Evolutionary conservation across 2,888 invertebrate genomes (phyloP).

Genomic region (Melanotus villosus): DNA sequence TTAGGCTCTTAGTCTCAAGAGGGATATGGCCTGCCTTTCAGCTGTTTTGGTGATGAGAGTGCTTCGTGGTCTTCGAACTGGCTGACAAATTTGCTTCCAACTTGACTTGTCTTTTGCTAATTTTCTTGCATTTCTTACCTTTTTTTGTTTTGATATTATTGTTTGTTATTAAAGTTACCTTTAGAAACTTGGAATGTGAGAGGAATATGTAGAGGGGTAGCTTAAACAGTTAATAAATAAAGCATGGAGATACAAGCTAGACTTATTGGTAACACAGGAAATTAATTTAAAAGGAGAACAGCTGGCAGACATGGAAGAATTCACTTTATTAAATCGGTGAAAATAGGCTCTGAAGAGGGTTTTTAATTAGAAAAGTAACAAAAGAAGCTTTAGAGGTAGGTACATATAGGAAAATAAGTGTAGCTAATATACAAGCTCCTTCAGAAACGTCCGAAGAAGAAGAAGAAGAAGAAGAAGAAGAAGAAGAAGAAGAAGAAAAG

Average conservation of each 20-base stretch:
- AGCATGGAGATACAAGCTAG: not conserved
- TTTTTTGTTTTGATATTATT: no score
- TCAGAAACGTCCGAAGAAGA: not conserved
- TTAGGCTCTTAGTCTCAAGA: no score
- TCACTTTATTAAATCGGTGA: not conserved
- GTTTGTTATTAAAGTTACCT: no score
- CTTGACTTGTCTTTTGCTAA: no score
- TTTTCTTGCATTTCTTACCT: no score
- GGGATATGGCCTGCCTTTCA: no score
- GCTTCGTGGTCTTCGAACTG: no score
- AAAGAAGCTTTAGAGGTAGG: constrained; percentile 1
- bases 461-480: not conserved
- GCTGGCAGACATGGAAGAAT: not conserved
- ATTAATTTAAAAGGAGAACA: not conserved
- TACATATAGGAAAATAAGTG: not conserved
- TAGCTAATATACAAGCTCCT: not conserved
- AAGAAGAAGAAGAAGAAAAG: no score
- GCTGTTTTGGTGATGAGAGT: no score
- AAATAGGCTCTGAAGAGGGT: not conserved
- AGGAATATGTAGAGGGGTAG: not conserved
- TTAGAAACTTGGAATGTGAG: constrained; percentile 3
- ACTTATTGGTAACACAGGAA: not conserved
- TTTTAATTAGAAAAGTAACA: constrained; percentile 11
- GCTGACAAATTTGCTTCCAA: no score
- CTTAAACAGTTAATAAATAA: constrained; percentile 4